phyloP scores from a whole-genome alignment of 2,797 vertebrate species.

The Pogoniulus pusillus region DNA sequence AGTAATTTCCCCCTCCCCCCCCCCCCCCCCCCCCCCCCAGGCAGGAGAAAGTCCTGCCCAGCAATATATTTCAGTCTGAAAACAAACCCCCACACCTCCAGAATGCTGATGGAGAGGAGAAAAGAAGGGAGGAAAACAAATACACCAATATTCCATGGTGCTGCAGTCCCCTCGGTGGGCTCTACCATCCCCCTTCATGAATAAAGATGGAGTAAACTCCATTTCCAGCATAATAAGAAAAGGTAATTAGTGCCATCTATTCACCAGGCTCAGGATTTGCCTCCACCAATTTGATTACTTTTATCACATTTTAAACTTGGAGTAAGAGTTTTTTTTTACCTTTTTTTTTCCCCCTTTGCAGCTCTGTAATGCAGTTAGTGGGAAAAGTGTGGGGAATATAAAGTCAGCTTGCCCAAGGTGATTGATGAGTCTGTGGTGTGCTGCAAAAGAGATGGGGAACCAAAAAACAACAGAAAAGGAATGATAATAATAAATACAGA shows the following conservation, averaged over 20 bases:
- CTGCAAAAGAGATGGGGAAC: slow-evolving; percentile 77
- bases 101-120: slow-evolving; percentile 67
- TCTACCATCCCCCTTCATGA: slow-evolving; percentile 83
- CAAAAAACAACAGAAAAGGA: no score
- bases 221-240: slow-evolving; percentile 92
- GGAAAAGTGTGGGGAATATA: slow-evolving; percentile 80
- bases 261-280: slow-evolving; percentile 91
- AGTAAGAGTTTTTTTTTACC: slow-evolving; percentile 75
- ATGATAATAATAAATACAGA: slow-evolving; percentile 74
- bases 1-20: slow-evolving; percentile 57
- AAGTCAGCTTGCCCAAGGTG: slow-evolving; percentile 86
- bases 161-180: slow-evolving; percentile 74
- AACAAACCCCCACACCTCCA: slow-evolving; percentile 47
- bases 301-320: slow-evolving; percentile 97
- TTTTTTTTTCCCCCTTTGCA: no score
- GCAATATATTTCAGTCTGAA: slow-evolving; percentile 50
- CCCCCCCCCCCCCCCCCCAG: slow-evolving; percentile 34
- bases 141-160: slow-evolving; percentile 73
- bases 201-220: slow-evolving; percentile 88
- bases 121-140: slow-evolving; percentile 72
- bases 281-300: slow-evolving; percentile 92
- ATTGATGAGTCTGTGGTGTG: slow-evolving; percentile 89
- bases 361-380: slow-evolving; percentile 88
- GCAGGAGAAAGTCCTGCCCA: slow-evolving; percentile 13
- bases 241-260: slow-evolving; percentile 98